Base-by-base conservation (phyloP, 2,888 invertebrate species). In the Diplolepis rosae region DNA sequence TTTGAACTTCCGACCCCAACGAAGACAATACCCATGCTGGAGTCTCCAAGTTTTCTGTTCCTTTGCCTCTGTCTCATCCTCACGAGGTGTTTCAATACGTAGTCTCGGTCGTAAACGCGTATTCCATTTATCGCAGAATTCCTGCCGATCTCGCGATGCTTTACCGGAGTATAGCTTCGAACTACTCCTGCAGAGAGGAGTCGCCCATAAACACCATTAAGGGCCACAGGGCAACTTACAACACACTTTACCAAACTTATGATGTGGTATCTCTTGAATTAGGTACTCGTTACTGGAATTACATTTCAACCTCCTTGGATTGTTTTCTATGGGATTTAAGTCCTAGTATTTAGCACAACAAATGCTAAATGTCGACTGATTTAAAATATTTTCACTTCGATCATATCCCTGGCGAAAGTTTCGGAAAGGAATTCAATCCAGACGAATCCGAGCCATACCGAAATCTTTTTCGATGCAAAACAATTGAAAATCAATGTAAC, bases 201-300 rank as follows among this genome's bases (percentile, higher is more conserved):
- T 85, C 82, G 84, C 80, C 85, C 85, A 85, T 87, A 86, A 87
- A 86, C 83, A 85, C 85, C 84, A 86, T 87, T 87, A 86, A 80
- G 79, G 79, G 80, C 80, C 79, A 80, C 76, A 78, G 78, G 77
- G 79, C 82, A 83, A 86, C 84, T 85, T 86, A 83, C 82, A 84
- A 82, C 80, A 82, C 80, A 84, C 83, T 86, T 85, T 84, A 77
- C 80, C 77, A 78, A 84, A 86, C 84, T 86, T 85, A 86, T 85
- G 85, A 87, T 83, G 81, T 81, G 81, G 78, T 78, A 70, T 77
- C 75, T 75, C 80, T 82, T 85, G 84, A 85, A 86, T 86, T 85
- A 86, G 83, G 82, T 85, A 85, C 85, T 86, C 81, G 84, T 85
- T 85, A 85, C 84, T 72, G 80, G 84, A 85, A 83, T 85, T 86